Evolutionary conservation across 2,797 vertebrate genomes (phyloP), one percentile per base, ranked within the genome.

Genomic region (Fringilla coelebs): DNA sequence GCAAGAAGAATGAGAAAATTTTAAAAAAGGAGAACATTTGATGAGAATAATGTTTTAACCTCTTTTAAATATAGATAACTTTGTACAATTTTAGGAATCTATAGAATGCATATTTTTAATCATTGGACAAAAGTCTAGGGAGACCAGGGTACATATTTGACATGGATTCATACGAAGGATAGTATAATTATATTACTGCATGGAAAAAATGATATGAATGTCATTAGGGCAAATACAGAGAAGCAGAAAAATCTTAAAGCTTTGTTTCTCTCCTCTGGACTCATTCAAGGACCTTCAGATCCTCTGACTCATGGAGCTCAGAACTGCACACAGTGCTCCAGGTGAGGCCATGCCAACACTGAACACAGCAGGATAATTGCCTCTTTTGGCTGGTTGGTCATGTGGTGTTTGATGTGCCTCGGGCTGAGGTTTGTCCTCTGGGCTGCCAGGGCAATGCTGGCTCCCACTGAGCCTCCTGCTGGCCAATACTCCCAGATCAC

Each of bases 371-470:
- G 31, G 43, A 36, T 25, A 54, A 67, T 61, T 36, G 2, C 36
- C 28, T 61, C 19, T 40, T 46, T 52, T 60, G 31, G 7, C 26
- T 52, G 7, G 5, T 10, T 17, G 21, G 6, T 28, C 19, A 4
- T 26, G 52, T 2, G n/a, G 13, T n/a, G 32, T 34, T 65, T 22
- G 17, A n/a, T 26, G 13, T 9, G 32, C 7, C 16, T 26, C 19
- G 26, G 18, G 10, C 0, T 34, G 34, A 0, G 3, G 1, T 10
- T 43, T 75, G n/a, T 9, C 17, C 16, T 66, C 51, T 51, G 20
- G 11, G 26, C 17, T 83, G 12, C 45, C 45, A 25, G 11, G 13
- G 26, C 5, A 41, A 2, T 10, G 17, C 15, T 24, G 22, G 3
- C 20, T 57, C 31, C 11, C 3, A 7, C 2, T 48, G 43, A 48